phyloP scores from a whole-genome alignment of 2,113 vertebrate genomes.

The Rhodinocichla rosea region DNA sequence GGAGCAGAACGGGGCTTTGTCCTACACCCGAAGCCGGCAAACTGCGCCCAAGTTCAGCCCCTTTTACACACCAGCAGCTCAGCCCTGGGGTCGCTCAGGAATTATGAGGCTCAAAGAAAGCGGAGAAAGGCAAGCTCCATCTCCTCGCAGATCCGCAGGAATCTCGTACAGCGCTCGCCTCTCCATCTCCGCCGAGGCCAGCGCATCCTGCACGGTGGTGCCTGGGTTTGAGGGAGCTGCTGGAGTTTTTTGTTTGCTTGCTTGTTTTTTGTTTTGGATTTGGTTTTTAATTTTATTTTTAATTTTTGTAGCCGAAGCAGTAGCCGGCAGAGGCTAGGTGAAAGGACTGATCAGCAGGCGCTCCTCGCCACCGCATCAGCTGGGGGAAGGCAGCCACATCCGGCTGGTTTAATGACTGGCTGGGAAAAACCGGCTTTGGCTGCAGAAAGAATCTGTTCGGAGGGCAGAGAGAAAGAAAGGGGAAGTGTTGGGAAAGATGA shows the following conservation, averaged over 20 bases:
- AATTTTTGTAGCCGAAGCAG: not conserved
- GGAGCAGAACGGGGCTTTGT: not conserved
- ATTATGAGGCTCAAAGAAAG: not conserved
- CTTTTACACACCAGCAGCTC: accelerated
- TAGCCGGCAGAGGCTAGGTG: not conserved
- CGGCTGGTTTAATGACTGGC: not conserved
- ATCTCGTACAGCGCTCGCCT: not conserved
- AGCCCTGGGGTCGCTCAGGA: not conserved
- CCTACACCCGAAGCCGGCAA: not conserved
- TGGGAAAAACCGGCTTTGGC: not conserved
- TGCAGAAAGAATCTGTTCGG: not conserved
- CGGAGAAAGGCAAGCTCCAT: not conserved
- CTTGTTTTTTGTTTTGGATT: not conserved
- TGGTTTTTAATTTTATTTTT: accelerated
- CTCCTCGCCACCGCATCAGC: not conserved
- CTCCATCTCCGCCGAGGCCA: not conserved
- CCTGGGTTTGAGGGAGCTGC: not conserved
- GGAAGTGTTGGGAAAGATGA: no score
- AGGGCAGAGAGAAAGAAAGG: not conserved
- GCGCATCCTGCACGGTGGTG: no score
- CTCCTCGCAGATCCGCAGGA: not conserved
- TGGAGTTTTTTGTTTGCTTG: not conserved
- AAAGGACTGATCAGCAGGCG: not conserved
- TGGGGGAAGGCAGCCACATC: not conserved
- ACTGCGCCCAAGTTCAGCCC: not conserved